Evolutionary conservation across 2,113 vertebrate species (phyloP), one percentile per base, ranked within the genome.

Genomic region (Silurus asotus): DNA sequence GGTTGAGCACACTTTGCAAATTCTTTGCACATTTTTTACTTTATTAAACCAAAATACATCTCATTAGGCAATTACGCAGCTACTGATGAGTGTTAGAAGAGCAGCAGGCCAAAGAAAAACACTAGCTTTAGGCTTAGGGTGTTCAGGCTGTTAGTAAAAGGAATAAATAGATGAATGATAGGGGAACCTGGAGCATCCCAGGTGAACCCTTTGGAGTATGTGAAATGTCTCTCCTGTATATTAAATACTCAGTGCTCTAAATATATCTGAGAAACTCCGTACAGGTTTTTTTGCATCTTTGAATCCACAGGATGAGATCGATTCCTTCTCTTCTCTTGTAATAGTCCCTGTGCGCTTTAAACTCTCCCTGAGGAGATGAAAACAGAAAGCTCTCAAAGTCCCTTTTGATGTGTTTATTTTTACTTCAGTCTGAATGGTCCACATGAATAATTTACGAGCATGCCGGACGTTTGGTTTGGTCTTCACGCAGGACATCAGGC

Each of bases 401-500:
- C 45, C 8, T 83, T 84, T 70, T 70, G 17, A 61, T 78, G 77
- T 78, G 80, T 56, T 80, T 89, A 85, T 87, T 87, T 87, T 86
- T 86, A 89, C 28, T 20, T 58, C 48, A 59, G 58, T 72, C 59
- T 70, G 62, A 87, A 83, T 15, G 58, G 58, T 23, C 51, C 8
- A 61, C 48, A 62, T 77, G 19, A 23, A 81, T 74, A 67, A 69
- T 89, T 84, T 49, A 88, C 81, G 51, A 81, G 58, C 45, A 69
- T 76, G 65, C 76, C 62, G 37, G 49, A n/a, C 51, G 76, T 86
- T 76, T 81, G 88, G 84, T 89, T 86, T 89, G 86, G 86, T 59
- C 86, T 37, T 75, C 58, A 83, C 3, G 62, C 15, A n/a, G 76
- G 59, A 83, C 74, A 75, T 84, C 49, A 51, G 58, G 75, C 8